Conservation (phyloP, 2,797 vertebrate species). For the Megalops cyprinoides region DNA sequence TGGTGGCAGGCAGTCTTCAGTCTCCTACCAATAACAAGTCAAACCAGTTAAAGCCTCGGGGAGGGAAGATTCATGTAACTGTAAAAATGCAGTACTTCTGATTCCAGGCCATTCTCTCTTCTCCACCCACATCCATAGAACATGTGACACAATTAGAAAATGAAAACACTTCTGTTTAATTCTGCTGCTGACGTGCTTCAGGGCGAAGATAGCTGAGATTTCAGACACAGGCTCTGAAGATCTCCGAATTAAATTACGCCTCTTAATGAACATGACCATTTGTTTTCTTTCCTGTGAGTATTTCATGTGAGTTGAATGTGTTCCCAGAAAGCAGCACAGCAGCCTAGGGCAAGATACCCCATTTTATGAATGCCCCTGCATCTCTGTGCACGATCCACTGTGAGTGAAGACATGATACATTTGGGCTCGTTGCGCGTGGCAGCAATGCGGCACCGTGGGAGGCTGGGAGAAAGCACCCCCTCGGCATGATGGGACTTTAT, state of each 20-base stretch:
- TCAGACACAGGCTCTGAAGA: background rate
- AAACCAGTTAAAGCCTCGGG: background rate
- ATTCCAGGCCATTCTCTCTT: no score
- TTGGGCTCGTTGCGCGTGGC: conserved; percentile 16
- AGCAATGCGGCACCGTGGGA: background rate
- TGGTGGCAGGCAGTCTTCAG: background rate
- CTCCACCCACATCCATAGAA: background rate
- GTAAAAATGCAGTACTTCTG: background rate
- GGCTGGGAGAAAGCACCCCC: background rate
- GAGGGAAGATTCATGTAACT: background rate
- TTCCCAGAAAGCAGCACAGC: background rate
- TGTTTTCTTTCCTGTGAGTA: background rate
- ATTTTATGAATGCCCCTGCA: background rate
- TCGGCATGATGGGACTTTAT: conserved; percentile 10
- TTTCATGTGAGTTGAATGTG: background rate
- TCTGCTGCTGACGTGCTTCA: conserved; percentile 2
- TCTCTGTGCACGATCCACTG: background rate
- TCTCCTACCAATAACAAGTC: background rate
- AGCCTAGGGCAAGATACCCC: background rate
- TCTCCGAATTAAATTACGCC: background rate
- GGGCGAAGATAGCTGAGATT: background rate
- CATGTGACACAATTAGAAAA: conserved; percentile 16
- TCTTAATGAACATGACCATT: background rate
- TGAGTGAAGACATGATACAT: conserved; percentile 16
- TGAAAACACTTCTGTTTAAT: background rate